Evolutionary conservation across 2,113 vertebrate species (phyloP).

Genomic region (Spheniscus mendiculus): DNA sequence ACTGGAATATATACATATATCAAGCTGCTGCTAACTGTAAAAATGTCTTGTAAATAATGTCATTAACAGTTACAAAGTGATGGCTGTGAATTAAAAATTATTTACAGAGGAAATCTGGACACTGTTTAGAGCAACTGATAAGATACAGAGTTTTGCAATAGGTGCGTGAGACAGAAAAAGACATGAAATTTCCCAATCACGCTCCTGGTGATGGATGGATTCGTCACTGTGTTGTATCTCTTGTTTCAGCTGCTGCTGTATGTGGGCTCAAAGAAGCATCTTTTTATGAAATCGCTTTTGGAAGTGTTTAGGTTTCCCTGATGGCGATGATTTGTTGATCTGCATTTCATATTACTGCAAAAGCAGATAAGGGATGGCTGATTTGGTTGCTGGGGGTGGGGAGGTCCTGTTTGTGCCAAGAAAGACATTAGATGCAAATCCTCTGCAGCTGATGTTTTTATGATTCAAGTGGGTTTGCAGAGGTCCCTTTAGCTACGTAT

Average conservation of each 20-base stretch:
- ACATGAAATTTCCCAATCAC: neutral
- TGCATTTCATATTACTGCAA: neutral
- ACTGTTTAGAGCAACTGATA: neutral
- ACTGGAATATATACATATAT: neutral
- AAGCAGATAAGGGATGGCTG: neutral
- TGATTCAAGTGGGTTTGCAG: neutral
- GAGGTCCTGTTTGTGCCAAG: neutral
- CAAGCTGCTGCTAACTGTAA: neutral
- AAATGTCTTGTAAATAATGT: neutral
- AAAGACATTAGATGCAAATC: conserved; percentile 12
- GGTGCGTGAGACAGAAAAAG: neutral
- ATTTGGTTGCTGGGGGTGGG: neutral
- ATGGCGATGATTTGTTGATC: neutral
- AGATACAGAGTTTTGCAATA: neutral
- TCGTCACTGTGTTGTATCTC: neutral
- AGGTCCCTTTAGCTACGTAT: neutral
- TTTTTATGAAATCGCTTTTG: neutral
- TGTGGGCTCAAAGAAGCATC: neutral
- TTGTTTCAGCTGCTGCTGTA: neutral
- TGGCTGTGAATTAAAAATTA: neutral
- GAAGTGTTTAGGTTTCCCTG: neutral
- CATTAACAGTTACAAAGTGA: neutral
- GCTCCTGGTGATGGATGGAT: neutral
- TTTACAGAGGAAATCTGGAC: conserved; percentile 6
- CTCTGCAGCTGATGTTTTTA: neutral